phyloP scores from a whole-genome alignment of 2,888 invertebrate genomes.

The Mythimna lalbum region DNA sequence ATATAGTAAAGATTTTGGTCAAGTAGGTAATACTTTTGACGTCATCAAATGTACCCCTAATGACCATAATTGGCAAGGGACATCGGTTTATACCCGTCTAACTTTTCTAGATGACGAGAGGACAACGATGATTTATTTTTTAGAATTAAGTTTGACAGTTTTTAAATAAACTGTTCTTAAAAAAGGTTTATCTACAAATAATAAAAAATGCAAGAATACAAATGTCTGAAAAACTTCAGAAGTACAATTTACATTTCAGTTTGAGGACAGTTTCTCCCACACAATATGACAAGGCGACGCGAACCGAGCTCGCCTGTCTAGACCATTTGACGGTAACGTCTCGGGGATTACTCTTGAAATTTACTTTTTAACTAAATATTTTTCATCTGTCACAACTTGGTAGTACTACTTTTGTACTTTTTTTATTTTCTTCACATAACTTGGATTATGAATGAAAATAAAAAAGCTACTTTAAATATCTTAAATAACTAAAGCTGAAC shows the following conservation, averaged over 20 bases:
- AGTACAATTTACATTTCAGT: constrained; percentile 3
- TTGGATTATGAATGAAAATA: constrained; percentile 10
- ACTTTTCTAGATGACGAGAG: background rate
- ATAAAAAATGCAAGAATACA: constrained; percentile 7
- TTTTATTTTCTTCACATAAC: background rate
- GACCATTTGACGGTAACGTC: constrained; percentile 20
- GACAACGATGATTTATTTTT: background rate
- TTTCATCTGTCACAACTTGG: constrained; percentile 9
- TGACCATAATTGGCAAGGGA: no score
- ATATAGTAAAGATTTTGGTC: no score
- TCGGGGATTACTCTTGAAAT: constrained; percentile 26
- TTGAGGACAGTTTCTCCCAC: background rate
- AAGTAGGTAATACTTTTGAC: no score
- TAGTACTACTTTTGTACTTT: constrained; percentile 5
- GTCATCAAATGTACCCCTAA: no score
- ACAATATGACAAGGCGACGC: constrained; percentile 10
- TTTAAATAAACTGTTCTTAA: background rate
- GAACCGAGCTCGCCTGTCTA: constrained; percentile 9
- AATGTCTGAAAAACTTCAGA: constrained; percentile 8
- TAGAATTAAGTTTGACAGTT: constrained; percentile 1
- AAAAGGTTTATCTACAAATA: background rate
- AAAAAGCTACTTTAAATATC: no score
- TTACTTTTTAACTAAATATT: constrained; percentile 22
- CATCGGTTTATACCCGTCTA: no score
- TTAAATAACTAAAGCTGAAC: no score